Evolutionary conservation across 1,140 invertebrate species (phyloP).

Genomic region (Dolichoris vasculosae): DNA sequence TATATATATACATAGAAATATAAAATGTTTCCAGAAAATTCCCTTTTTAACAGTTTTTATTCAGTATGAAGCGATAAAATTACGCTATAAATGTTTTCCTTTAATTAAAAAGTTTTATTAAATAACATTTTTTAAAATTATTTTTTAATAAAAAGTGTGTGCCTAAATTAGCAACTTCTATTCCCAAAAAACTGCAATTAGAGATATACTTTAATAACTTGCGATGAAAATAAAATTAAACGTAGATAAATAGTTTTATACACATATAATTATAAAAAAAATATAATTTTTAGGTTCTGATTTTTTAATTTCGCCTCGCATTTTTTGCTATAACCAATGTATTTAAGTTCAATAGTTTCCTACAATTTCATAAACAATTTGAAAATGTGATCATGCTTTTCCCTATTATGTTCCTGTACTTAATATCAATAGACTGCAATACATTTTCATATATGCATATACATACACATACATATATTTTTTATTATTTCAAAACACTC

Average conservation of each 20-base stretch:
- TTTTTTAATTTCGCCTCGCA: background rate
- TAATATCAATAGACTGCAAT: constrained; percentile 24
- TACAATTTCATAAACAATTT: constrained; percentile 2
- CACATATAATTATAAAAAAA: background rate
- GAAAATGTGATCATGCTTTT: constrained; percentile 2
- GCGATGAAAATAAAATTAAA: background rate
- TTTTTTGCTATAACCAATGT: background rate
- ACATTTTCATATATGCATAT: too few relatives aligned
- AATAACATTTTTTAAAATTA: too few relatives aligned
- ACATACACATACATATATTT: background rate
- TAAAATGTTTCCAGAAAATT: too few relatives aligned
- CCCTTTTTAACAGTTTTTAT: too few relatives aligned
- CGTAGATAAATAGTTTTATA: background rate
- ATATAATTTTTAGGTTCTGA: background rate
- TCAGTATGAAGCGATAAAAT: too few relatives aligned
- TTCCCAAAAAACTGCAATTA: background rate
- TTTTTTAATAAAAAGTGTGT: background rate
- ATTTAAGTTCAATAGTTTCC: background rate
- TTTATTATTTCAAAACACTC: background rate
- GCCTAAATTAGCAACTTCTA: background rate
- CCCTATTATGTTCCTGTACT: constrained; percentile 20
- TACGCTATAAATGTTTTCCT: too few relatives aligned
- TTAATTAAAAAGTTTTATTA: too few relatives aligned
- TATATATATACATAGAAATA: too few relatives aligned
- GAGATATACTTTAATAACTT: background rate